These are phyloP conservation scores for Eulithis testata DNA, from an alignment of 2,888 invertebrate genomes.

Conservation along the genomic window DNA sequence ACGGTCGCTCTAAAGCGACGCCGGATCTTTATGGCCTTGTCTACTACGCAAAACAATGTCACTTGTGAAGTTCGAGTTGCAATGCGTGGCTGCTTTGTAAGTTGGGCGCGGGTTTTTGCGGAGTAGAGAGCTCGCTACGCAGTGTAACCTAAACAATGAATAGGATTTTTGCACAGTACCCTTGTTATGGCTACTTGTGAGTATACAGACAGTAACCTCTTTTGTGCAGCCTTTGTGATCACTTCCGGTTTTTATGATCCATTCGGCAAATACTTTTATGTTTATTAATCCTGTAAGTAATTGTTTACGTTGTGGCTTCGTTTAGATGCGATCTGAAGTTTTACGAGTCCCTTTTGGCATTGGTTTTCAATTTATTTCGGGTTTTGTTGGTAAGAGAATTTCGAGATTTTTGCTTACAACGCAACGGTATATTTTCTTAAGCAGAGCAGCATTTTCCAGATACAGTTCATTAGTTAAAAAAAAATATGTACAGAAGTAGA, in stretches of 20 bases:
- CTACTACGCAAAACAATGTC: no score
- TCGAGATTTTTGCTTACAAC: not conserved
- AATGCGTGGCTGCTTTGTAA: no score
- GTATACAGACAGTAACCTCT: constrained; percentile 37
- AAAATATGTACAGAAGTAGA: no score
- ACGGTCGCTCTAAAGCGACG: not conserved
- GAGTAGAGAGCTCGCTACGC: no score
- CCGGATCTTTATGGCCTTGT: not conserved
- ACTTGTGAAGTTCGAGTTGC: no score
- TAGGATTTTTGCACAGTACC: constrained; percentile 10
- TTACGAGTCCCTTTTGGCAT: constrained; percentile 14
- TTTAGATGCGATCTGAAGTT: constrained; percentile 35
- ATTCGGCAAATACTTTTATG: constrained; percentile 52
- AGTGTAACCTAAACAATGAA: no score
- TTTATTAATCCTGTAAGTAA: constrained; percentile 54
- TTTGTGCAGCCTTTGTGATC: constrained; percentile 46
- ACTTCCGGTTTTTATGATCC: constrained; percentile 47
- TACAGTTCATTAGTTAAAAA: no score
- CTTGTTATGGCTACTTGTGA: constrained; percentile 40
- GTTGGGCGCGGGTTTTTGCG: no score
- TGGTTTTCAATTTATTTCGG: not conserved
- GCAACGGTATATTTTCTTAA: no score
- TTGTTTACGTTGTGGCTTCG: constrained; percentile 42
- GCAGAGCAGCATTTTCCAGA: no score
- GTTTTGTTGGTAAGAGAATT: not conserved